Evolutionary conservation across 2,797 vertebrate species (phyloP), one percentile per base, ranked within the genome.

Genomic region (Acridotheres tristis): DNA sequence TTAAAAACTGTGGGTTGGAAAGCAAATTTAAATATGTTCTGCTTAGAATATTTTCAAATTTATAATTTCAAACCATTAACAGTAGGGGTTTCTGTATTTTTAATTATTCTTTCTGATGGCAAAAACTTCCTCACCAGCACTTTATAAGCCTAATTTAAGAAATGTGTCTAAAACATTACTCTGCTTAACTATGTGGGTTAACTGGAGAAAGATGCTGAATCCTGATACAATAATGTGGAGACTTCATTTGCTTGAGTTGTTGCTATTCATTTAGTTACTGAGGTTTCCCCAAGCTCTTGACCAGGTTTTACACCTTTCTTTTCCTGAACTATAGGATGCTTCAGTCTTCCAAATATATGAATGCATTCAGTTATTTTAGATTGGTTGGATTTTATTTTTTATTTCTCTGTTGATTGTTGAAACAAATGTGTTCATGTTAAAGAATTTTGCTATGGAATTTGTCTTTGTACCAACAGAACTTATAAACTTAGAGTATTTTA

Each of bases 141-240:
- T 88, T 54, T 23, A 23, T 5, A 11, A 57, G 12, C 12, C 8
- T 68, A 67, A 58, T 16, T 40, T 51, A 40, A 77, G 47, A 54
- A 45, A 42, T 16, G 22, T 63, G 26, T 13, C 8, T 53, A 23
- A 68, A 90, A 63, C 7, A 11, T 69, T 34, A 25, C 14, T 57
- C 1, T 1, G 1, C 12, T 40, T 43, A 72, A 62, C 20, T 55
- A 1, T 47, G 12, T 6, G 1, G 6, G 20, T 79, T 82, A 59
- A 50, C 6, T 59, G 71, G 57, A 82, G 43, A 58, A 85, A 73
- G 17, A 63, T 7, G 13, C 11, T 77, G n/a, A 71, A 82, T 92
- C 29, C 17, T 30, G 12, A n/a, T 47, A 13, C 3, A 57, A 17
- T 22, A 30, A 67, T 43, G 58, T 27, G 21, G 20, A 45, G 21